Conservation (phyloP, 2,888 invertebrate species). For the Drosophila flavopinicola region DNA sequence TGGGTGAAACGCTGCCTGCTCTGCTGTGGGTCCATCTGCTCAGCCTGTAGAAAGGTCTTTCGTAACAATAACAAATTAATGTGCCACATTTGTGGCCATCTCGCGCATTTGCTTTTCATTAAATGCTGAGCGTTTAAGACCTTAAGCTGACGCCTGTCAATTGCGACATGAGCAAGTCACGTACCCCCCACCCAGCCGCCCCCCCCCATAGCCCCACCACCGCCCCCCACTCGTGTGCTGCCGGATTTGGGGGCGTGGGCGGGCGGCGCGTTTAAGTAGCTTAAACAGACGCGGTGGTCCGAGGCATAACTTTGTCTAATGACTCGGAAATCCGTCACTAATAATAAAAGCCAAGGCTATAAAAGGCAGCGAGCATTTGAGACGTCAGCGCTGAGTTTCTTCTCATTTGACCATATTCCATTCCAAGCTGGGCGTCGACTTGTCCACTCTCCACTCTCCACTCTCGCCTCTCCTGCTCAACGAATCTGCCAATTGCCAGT, state of each 20-base stretch:
- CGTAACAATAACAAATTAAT: constrained; percentile 47
- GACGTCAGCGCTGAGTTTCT: constrained; percentile 49
- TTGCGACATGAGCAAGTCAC: constrained; percentile 75
- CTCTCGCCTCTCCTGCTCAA: not conserved
- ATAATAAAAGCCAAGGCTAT: constrained; percentile 77
- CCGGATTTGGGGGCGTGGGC: constrained; percentile 48
- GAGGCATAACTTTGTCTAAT: constrained; percentile 83
- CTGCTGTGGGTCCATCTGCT: constrained; percentile 45
- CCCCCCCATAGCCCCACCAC: not conserved
- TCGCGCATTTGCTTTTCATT: constrained; percentile 68
- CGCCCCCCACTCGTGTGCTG: not conserved
- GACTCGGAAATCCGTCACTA: constrained; percentile 84
- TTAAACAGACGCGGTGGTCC: constrained; percentile 83
- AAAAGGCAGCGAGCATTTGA: constrained; percentile 75
- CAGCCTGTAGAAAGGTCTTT: constrained; percentile 6
- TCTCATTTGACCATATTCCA: constrained; percentile 7
- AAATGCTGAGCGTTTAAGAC: constrained; percentile 70
- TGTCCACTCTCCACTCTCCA: constrained; percentile 13
- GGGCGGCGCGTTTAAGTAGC: constrained; percentile 81
- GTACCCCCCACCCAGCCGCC: constrained; percentile 6
- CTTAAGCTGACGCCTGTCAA: constrained; percentile 70
- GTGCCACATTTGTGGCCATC: constrained; percentile 57
- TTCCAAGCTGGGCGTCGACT: constrained; percentile 13
- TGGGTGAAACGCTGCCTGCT: constrained; percentile 56
- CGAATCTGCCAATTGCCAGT: constrained; percentile 18